Percentiles rank a stretch among this genome's conserved stretches.
Conservation (phyloP, 2,113 vertebrate species). For the Dolichotis patagonum region DNA sequence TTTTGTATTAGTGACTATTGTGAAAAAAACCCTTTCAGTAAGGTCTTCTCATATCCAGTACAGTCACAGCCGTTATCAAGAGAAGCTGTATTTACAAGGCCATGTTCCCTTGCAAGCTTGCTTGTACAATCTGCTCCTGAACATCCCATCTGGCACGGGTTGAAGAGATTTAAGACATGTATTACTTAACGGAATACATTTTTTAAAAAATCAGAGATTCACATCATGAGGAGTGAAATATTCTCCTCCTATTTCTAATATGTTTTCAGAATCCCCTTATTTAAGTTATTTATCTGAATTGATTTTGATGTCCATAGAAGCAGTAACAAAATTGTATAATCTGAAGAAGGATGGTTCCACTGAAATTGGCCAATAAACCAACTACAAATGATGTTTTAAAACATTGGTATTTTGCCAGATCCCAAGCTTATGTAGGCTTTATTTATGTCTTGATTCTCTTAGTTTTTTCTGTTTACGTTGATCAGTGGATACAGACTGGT, state of each 20-base stretch:
- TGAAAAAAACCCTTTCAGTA: conserved; percentile 38
- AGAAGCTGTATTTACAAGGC: conserved; percentile 74
- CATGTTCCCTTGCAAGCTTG: conserved; percentile 71
- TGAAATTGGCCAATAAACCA: conserved; percentile 21
- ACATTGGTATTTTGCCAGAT: not conserved
- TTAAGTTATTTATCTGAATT: conserved; percentile 56
- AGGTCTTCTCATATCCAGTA: conserved; percentile 65
- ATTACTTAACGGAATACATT: conserved; percentile 69
- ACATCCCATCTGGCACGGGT: conserved; percentile 74
- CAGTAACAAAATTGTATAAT: not conserved
- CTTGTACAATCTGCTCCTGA: conserved; percentile 78
- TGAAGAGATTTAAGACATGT: conserved; percentile 69
- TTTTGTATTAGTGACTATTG: conserved; percentile 62
- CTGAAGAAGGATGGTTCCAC: not conserved
- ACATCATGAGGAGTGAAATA: conserved; percentile 57
- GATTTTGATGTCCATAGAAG: conserved; percentile 50
- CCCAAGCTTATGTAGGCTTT: conserved; percentile 32
- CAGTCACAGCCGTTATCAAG: conserved; percentile 58
- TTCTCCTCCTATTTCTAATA: conserved; percentile 51
- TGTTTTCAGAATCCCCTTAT: conserved; percentile 45
- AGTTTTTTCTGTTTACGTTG: conserved; percentile 41
- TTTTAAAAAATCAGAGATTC: conserved; percentile 50
- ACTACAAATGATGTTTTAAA: conserved; percentile 38
- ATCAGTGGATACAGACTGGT: not conserved
- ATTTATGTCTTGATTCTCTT: conserved; percentile 42